Base-by-base conservation (phyloP, 2,888 invertebrate species). In the Micropterix aruncella region DNA sequence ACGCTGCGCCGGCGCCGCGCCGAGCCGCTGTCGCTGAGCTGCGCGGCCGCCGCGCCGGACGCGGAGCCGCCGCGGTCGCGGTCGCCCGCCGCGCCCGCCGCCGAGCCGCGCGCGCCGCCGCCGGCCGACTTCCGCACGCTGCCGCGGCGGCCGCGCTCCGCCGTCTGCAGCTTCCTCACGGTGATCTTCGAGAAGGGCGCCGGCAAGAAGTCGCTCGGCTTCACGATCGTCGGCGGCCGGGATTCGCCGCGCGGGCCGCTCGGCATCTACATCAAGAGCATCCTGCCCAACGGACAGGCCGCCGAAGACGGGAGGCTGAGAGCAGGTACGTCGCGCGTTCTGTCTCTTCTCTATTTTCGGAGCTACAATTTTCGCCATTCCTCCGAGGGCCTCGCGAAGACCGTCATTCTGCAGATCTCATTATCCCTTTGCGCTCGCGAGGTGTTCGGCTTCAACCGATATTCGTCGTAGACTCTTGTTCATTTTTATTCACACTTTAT, bases 231-330 rank as follows among this genome's bases (percentile, higher is more conserved):
- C 2, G 91, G 90, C 38, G 90, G 90, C 40, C 74, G 82, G 46
- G 90, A 91, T 60, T 87, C 88, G 27, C 85, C 87, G 2, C 79
- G 84, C 59, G 89, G 88, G 46, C 83, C 83, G 49, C 76, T 89
- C 58, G 89, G 89, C 39, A 89, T 91, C 59, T 89, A 85, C 62
- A 83, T 90, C 52, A 86, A 89, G 61, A 86, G 86, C 57, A 86
- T 91, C 52, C 75, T 89, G 54, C 79, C 83, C 40, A 78, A 78
- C 59, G 90, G 90, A 38, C 84, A 89, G 60, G 87, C 90, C 37
- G 79, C 86, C 43, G 87, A 89, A 55, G 85, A 87, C 62, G 87
- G 87, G 38, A 74, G 82, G 65, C 71, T 91, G 47, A 78, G 77
- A 68, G 87, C 87, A 66, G 89, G 86, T 84, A 63, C 52, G 59